A percentile compares a stretch with the other conserved stretches of the same genome.
Conservation (phyloP, 2,797 vertebrate species). For the Eospalax fontanierii region DNA sequence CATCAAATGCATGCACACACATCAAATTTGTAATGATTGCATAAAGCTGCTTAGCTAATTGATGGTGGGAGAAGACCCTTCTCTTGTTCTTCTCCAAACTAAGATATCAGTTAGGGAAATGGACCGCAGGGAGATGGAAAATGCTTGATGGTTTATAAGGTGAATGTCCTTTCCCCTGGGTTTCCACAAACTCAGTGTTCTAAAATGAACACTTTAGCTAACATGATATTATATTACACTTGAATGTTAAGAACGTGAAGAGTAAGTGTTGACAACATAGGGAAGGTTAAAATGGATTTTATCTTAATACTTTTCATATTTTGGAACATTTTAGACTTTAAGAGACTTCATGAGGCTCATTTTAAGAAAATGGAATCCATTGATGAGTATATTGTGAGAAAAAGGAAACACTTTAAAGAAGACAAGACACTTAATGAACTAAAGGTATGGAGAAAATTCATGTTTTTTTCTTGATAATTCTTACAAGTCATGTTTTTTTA, state of each 20-base stretch:
- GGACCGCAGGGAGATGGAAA: not conserved
- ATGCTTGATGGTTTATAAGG: not conserved
- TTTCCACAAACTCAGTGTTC: conserved; percentile 54
- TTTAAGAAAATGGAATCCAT: conserved; percentile 99
- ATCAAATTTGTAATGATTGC: conserved; percentile 1
- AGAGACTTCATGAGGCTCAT: conserved; percentile 96
- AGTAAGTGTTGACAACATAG: conserved; percentile 36
- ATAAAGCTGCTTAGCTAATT: conserved; percentile 16
- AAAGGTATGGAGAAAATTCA: conserved; percentile 91
- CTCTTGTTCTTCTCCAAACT: conserved; percentile 13
- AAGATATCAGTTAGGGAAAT: conserved; percentile 33
- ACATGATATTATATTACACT: conserved; percentile 61
- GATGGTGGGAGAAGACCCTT: not conserved
- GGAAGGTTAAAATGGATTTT: conserved; percentile 52
- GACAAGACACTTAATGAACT: conserved; percentile 89
- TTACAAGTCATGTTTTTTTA: not conserved
- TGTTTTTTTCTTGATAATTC: not conserved
- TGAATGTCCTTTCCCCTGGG: not conserved
- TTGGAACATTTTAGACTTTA: conserved; percentile 93
- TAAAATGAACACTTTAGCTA: conserved; percentile 60
- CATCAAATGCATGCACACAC: not conserved
- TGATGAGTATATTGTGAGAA: conserved; percentile 94
- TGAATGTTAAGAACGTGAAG: not conserved
- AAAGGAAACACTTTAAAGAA: conserved; percentile 91
- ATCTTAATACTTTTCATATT: conserved; percentile 70